Evolutionary conservation across 2,113 vertebrate species (phyloP).

Genomic region (Rhizomys pruinosus): DNA sequence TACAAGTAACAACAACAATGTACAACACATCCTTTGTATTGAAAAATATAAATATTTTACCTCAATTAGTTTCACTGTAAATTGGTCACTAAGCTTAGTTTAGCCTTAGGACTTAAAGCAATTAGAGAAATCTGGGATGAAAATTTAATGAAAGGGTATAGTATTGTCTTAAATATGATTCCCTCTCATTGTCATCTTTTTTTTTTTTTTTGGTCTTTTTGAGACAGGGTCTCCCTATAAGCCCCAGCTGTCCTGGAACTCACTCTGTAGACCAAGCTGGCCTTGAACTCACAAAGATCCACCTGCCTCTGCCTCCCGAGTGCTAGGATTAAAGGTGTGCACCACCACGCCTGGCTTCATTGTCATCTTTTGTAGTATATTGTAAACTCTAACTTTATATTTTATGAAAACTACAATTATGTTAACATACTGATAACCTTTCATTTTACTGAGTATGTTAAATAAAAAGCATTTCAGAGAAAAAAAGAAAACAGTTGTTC

Average conservation of each 20-base stretch:
- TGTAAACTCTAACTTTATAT: background rate
- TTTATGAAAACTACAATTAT: conserved; percentile 39
- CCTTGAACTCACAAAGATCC: no score
- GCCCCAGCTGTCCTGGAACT: no score
- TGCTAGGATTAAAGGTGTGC: no score
- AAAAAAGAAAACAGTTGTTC: background rate
- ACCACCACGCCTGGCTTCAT: no score
- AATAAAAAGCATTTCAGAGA: background rate
- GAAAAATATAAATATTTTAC: conserved; percentile 48
- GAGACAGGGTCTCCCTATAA: no score
- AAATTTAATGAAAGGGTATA: conserved; percentile 28
- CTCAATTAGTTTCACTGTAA: conserved; percentile 40
- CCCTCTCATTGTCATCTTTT: background rate
- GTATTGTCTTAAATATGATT: background rate
- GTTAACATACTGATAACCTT: conserved; percentile 21
- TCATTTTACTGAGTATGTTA: conserved; percentile 29
- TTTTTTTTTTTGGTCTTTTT: no score
- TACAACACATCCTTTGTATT: conserved; percentile 40
- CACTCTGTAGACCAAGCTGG: no score
- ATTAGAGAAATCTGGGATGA: background rate
- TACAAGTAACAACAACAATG: background rate
- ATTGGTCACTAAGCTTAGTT: conserved; percentile 42
- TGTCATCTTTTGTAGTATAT: background rate
- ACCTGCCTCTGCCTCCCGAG: no score
- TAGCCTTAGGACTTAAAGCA: conserved; percentile 3